phyloP scores from a whole-genome alignment of 2,888 invertebrate species.

The Erpobdella octoculata region DNA sequence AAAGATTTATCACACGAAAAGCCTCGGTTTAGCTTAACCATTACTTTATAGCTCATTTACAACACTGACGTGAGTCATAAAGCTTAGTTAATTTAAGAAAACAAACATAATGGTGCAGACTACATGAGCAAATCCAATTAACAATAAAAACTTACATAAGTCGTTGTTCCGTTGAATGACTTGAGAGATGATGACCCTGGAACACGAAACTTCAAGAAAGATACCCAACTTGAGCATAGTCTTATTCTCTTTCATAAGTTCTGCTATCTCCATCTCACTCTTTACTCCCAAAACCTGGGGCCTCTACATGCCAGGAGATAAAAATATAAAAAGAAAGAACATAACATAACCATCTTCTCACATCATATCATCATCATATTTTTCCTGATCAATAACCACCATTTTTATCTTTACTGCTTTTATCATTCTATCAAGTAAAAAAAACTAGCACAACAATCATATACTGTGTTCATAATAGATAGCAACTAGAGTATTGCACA shows the following conservation, averaged over 20 bases:
- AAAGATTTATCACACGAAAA: too few species aligned
- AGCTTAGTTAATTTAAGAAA: too few species aligned
- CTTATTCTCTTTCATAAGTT: conserved; percentile 30
- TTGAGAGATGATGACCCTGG: conserved; percentile 29
- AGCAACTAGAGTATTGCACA: too few species aligned
- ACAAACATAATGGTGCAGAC: too few species aligned
- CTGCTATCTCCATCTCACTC: conserved; percentile 32
- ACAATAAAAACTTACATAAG: conserved; percentile 27
- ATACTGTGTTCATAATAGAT: too few species aligned
- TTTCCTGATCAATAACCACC: background rate
- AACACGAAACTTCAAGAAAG: conserved; percentile 29
- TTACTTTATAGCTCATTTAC: too few species aligned
- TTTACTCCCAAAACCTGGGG: conserved; percentile 31
- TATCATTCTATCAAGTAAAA: too few species aligned
- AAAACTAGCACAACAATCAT: too few species aligned
- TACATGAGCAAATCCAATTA: background rate
- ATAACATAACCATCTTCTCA: background rate
- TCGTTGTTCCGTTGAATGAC: conserved; percentile 33
- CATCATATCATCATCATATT: background rate
- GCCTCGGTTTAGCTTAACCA: too few species aligned
- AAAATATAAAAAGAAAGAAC: too few species aligned
- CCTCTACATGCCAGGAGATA: conserved; percentile 29
- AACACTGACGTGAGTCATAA: too few species aligned
- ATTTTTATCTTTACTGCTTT: background rate
- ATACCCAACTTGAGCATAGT: conserved; percentile 33